phyloP scores from a whole-genome alignment of 2,113 vertebrate genomes.

The Perca flavescens region DNA sequence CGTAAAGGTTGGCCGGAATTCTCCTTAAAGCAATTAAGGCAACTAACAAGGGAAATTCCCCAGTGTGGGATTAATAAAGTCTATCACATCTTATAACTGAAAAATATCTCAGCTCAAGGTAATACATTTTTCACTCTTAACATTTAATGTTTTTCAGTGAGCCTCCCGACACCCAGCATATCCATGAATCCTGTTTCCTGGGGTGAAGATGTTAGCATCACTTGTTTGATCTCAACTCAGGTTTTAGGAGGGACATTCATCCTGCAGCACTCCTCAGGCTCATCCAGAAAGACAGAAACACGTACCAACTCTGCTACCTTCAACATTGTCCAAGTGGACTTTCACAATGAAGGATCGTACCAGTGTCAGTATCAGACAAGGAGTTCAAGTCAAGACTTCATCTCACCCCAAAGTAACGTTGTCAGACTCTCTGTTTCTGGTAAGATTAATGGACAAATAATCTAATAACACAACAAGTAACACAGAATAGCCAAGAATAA shows the following conservation, averaged over 20 bases:
- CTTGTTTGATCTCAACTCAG: slow-evolving; percentile 11
- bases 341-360: slow-evolving; percentile 10
- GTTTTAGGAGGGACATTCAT: slow-evolving; percentile 4
- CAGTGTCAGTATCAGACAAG: slow-evolving; percentile 1
- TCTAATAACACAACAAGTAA: too few relatives aligned
- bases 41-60: too few relatives aligned
- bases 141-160: background rate
- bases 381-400: background rate
- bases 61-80: too few relatives aligned
- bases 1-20: too few relatives aligned
- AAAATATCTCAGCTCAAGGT: too few relatives aligned
- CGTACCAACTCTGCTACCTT: background rate
- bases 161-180: slow-evolving; percentile 1
- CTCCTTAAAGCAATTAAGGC: too few relatives aligned
- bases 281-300: background rate
- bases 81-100: too few relatives aligned
- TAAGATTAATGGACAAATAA: background rate
- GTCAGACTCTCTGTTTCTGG: background rate
- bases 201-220: slow-evolving; percentile 12
- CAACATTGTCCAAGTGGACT: background rate
- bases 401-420: background rate
- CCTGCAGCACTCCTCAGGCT: background rate
- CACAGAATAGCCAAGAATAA: too few relatives aligned
- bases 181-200: slow-evolving; percentile 5
- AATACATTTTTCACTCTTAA: too few relatives aligned